Percentiles rank a stretch among this genome's conserved stretches.
These are phyloP conservation scores for Auanema freiburgensis DNA, from an alignment of 2,888 invertebrate genomes.

Conservation along the genomic window DNA sequence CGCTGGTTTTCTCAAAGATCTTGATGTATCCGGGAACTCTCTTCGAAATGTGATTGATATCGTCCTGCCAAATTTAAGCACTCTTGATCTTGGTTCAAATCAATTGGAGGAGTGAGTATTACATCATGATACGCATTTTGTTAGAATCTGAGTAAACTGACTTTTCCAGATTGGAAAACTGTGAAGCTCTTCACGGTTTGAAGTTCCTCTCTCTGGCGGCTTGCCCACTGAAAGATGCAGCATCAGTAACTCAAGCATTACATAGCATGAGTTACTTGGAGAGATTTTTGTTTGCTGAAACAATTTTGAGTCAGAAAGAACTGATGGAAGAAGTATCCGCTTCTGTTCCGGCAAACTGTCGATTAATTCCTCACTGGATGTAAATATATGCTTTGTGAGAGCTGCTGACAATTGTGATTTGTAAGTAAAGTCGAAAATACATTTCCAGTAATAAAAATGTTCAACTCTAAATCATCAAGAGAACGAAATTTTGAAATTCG, in stretches of 20 bases:
- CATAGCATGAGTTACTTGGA: constrained; percentile 7
- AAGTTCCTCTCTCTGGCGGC: constrained; percentile 36
- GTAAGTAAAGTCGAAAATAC: too few species aligned
- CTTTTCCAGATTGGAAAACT: constrained; percentile 23
- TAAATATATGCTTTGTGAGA: too few species aligned
- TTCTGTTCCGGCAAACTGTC: too few species aligned
- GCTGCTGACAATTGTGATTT: too few species aligned
- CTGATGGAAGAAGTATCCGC: constrained; percentile 21
- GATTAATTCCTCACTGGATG: constrained; percentile 31
- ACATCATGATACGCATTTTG: too few species aligned
- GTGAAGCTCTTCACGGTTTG: constrained; percentile 22
- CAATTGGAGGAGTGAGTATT: too few species aligned
- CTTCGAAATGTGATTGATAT: constrained; percentile 29
- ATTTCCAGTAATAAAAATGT: too few species aligned
- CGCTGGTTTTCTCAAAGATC: constrained; percentile 33
- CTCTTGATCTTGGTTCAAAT: constrained; percentile 15
- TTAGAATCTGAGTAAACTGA: not conserved
- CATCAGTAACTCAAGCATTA: constrained; percentile 15
- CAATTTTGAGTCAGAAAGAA: constrained; percentile 30
- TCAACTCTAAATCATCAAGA: too few species aligned
- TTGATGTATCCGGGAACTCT: constrained; percentile 34
- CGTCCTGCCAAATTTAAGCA: constrained; percentile 34
- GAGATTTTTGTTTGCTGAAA: constrained; percentile 32
- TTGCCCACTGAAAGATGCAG: constrained; percentile 19
- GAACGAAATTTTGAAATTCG: too few species aligned